Base-by-base conservation (phyloP, 2,888 invertebrate species). In the Zelleria hepariella region DNA sequence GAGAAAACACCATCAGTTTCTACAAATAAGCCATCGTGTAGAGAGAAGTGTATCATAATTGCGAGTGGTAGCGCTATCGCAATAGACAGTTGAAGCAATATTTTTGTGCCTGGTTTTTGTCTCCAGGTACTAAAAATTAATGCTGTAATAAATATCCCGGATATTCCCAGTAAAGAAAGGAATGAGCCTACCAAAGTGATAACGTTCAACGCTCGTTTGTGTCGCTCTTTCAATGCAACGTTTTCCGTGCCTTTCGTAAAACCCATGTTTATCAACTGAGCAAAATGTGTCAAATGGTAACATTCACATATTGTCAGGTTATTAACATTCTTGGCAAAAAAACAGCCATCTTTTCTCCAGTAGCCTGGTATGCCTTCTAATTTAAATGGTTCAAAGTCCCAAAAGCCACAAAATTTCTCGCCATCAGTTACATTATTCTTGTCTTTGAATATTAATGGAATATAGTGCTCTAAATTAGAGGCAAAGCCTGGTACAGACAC, bases 11-110 rank as follows among this genome's bases (percentile, higher is more conserved):
- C 78, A 51, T 78, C 63, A n/a, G 68, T 60, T 62, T 73, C 64
- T 56, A 65, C 57, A 65, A 84, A 78, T 48, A 84, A 72, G 26
- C 67, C 67, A 61, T 68, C 68, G 63, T 81, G 79, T 62, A 85
- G 71, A 70, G 80, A 84, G 63, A 83, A 84, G 55, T 81, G 61
- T 52, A 83, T 64, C 62, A 88, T 82, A 61, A 86, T 72, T 48
- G 91, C 66, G 70, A 93, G 84, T 61, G 92, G 91, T 42, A 92
- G 74, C 1, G 91, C 88, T 53, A 94, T 86, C 0, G 93, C 90
- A 1, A 91, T 75, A 23, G 93, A 91, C 56, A 94, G 76, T 69
- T 93, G 91, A 27, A 93, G 78, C 25, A 94, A 77, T 7, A 93
- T 89, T 76, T 93, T 92, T 48, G 92, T 92, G 0, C 92, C 91